Base-by-base conservation (phyloP, 2,797 vertebrate species). In the Adrianichthys oophorus region DNA sequence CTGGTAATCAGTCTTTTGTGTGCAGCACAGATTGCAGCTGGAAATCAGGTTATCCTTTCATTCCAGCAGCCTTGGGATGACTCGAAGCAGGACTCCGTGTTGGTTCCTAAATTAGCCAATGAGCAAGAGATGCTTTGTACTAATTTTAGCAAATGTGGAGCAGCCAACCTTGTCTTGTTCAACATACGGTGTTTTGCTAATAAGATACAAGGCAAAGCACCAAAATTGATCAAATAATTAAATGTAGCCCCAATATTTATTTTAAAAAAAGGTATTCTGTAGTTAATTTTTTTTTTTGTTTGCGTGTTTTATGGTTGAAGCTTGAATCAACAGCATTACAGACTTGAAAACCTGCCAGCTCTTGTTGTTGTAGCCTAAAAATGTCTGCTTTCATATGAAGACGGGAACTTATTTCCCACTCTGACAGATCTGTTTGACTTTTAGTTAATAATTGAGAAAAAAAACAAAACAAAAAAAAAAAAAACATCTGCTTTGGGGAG, bases 401-500 rank as follows among this genome's bases (percentile, higher is more conserved):
- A 37, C 12, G 12, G 32, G 32, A 37, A 37, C 10, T 37, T 12
- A 12, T 37, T 49, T 56, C 76, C 42, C 59, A 56, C 62, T 57
- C 46, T 43, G 48, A 40, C 44, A 68, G 29, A 55, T 45, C 44
- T 13, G 41, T 56, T 49, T 60, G 56, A 62, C 61, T 67, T 64
- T 74, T 50, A 55, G 78, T 84, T 68, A 84, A 79, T 67, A 71
- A 65, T 72, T 82, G 56, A 83, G 69, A 76, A 61, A 21, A 21
- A 21, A 21, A 21, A 19, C 2, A 19, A 19, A 19, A 1, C 19
- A 19, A 19, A 19, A 19, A 1, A 19, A 19, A 21, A 21, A 21
- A 3, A 68, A 73, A 70, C 84, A 86, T 85, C 85, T 88, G 85
- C 73, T 85, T 70, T 46, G 10, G 63, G 71, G 73, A 60, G 59